These are phyloP conservation scores for Temnothorax rugatulus DNA, from an alignment of 2,888 invertebrate species.

Conservation along the genomic window DNA sequence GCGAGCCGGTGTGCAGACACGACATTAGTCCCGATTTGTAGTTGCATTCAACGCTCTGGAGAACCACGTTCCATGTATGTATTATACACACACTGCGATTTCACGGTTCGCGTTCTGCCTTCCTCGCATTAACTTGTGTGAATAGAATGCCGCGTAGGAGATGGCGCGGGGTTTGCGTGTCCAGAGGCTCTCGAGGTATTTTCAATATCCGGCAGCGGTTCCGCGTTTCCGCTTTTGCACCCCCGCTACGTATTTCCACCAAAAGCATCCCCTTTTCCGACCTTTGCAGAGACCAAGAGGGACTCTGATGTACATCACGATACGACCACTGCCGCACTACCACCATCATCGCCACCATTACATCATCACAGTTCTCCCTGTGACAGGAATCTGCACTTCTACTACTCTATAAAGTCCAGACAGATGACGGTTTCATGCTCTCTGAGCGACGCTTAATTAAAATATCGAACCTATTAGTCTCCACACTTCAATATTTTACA, in stretches of 20 bases:
- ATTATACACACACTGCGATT: constrained; percentile 38
- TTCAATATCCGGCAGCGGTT: constrained; percentile 82
- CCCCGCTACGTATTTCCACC: constrained; percentile 46
- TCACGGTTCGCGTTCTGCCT: constrained; percentile 63
- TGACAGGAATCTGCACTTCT: constrained; percentile 21
- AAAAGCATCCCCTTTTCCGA: constrained; percentile 62
- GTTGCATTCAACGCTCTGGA: constrained; percentile 49
- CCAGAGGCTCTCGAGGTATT: constrained; percentile 80
- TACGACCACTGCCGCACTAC: constrained; percentile 33
- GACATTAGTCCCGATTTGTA: constrained; percentile 65
- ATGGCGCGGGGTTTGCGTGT: constrained; percentile 69
- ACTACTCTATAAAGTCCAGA: constrained; percentile 24
- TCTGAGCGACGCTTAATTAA: constrained; percentile 34
- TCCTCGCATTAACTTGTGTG: constrained; percentile 53
- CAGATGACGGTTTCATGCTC: constrained; percentile 15
- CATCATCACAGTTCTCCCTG: constrained; percentile 51
- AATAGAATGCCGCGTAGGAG: constrained; percentile 70
- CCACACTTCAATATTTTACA: constrained; percentile 24
- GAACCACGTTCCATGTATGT: constrained; percentile 19
- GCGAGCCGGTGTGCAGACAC: constrained; percentile 31
- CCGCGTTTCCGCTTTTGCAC: constrained; percentile 71
- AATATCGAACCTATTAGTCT: constrained; percentile 43
- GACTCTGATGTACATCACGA: constrained; percentile 60
- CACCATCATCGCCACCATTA: neutral
- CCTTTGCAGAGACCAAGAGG: constrained; percentile 56